These are phyloP conservation scores for Pampus argenteus DNA, from an alignment of 2,797 vertebrate genomes.

Conservation along the genomic window DNA sequence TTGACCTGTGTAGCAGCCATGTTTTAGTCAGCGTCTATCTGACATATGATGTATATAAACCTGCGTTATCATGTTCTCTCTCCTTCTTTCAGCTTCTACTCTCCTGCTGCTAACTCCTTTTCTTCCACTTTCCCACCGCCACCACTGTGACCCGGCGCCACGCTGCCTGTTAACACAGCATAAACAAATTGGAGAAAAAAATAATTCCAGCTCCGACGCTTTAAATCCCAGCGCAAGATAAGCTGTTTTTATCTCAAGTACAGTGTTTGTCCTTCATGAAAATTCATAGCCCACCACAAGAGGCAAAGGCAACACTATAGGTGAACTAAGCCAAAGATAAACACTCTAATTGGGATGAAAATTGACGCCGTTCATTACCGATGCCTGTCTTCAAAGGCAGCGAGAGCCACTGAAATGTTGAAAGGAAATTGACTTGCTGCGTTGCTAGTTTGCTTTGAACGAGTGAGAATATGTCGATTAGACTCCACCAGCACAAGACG, in stretches of 20 bases:
- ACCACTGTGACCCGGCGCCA: slow-evolving; percentile 28
- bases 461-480: slow-evolving; percentile 72
- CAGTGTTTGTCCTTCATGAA: slow-evolving; percentile 83
- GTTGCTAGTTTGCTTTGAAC: slow-evolving; percentile 72
- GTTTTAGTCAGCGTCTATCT: slow-evolving; percentile 48
- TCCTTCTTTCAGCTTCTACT: slow-evolving; percentile 19
- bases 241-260: slow-evolving; percentile 78
- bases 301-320: slow-evolving; percentile 79
- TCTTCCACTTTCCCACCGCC: slow-evolving; percentile 32
- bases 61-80: slow-evolving; percentile 54
- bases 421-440: slow-evolving; percentile 79
- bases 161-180: slow-evolving; percentile 70
- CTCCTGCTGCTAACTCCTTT: slow-evolving; percentile 27
- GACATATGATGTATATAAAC: slow-evolving; percentile 64
- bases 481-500: slow-evolving; percentile 63
- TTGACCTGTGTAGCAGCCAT: slow-evolving; percentile 47
- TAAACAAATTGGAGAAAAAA: slow-evolving; percentile 76
- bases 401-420: slow-evolving; percentile 72
- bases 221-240: slow-evolving; percentile 79
- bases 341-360: slow-evolving; percentile 85
- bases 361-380: slow-evolving; percentile 81
- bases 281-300: slow-evolving; percentile 78
- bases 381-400: slow-evolving; percentile 81
- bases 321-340: slow-evolving; percentile 83
- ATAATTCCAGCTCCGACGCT: slow-evolving; percentile 74